Percentiles rank a stretch among this genome's conserved stretches.
phyloP scores from a whole-genome alignment of 64 coral and sea anemone genomes.

The Actinia tenebrosa region DNA sequence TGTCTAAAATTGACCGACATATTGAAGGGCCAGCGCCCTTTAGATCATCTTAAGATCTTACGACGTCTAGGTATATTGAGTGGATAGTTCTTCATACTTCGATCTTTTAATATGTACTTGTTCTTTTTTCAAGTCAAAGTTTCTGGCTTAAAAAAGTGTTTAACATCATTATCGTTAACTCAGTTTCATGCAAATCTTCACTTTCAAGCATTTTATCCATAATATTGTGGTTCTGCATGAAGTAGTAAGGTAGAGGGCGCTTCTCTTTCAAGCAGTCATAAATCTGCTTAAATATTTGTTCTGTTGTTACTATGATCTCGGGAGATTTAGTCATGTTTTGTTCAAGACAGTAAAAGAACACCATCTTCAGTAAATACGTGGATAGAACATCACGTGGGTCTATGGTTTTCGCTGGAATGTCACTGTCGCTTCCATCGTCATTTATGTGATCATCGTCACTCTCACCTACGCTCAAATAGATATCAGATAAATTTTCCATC shows the following conservation, averaged over 20 bases:
- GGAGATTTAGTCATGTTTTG: background rate
- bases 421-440: background rate
- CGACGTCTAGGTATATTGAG: too few species aligned
- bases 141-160: background rate
- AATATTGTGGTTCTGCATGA: constrained; percentile 15
- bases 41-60: too few species aligned
- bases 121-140: background rate
- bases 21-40: too few species aligned
- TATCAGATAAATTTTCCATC: background rate
- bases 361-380: constrained; percentile 37
- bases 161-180: background rate
- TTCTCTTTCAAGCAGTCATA: background rate
- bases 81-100: too few species aligned
- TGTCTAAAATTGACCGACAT: too few species aligned
- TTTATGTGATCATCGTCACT: background rate
- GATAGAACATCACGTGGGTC: constrained; percentile 25
- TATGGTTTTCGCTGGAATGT: constrained; percentile 17
- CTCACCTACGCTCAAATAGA: background rate
- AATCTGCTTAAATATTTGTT: constrained; percentile 12
- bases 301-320: background rate
- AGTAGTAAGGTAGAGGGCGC: constrained; percentile 18
- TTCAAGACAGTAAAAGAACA: constrained; percentile 44
- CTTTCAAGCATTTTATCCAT: background rate
- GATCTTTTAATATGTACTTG: too few species aligned
- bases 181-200: constrained; percentile 5